Evolutionary conservation across 2,797 vertebrate species (phyloP), one percentile per base, ranked within the genome.

Genomic region (Oryzias sinensis): DNA sequence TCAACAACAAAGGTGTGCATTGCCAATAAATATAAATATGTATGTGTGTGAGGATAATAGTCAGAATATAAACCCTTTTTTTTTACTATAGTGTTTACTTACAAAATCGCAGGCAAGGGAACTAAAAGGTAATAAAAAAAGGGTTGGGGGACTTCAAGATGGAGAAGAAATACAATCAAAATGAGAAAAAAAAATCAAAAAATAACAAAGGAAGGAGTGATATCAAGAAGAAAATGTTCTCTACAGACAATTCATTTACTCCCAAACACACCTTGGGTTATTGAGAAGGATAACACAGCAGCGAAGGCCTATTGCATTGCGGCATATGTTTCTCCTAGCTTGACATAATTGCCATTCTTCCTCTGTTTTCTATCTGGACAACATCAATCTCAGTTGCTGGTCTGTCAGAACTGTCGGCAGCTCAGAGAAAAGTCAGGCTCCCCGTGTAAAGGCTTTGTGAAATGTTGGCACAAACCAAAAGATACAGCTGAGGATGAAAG

Each of bases 291-390:
- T 91, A 91, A 92, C 89, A 90, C 87, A 87, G 85, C 85, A 76
- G 83, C 74, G 14, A 80, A 77, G 69, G 79, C 77, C 83, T 78
- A 87, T 87, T 90, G 85, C 78, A 78, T 76, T 78, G 79, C 71
- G n/a, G 74, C 47, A 43, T 79, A 71, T 90, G 90, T 91, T 89
- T 91, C 87, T 90, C 70, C 81, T 68, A 77, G 87, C 81, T 72
- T 90, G 91, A 93, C 90, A 93, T 90, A 91, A 92, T 91, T 92
- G 91, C 89, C 88, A 90, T 90, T 92, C 89, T 90, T 87, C 88
- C 85, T 87, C 87, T 90, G 83, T 89, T 90, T 92, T 89, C 90
- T 89, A 92, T 91, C 90, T 83, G 83, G 79, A 80, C 84, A 87
- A 87, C 90, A 93, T 93, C 92, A 92, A 91, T 92, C 91, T 90